Conservation (phyloP, 2,113 vertebrate species). For the Phoxinus phoxinus region DNA sequence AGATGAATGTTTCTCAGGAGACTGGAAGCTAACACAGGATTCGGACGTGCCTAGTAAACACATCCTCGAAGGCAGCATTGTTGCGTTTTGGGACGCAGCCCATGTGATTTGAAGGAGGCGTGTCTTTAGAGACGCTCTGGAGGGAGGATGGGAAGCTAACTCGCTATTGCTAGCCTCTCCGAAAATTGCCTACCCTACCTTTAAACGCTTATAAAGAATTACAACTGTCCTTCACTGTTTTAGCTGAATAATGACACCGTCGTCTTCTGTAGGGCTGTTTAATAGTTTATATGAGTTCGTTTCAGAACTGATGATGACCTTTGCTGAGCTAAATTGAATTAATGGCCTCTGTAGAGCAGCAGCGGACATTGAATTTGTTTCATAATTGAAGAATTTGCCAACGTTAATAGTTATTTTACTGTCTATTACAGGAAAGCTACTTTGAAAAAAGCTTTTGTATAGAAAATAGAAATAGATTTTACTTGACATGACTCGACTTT, state of each 20-base stretch:
- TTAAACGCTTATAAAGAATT: neutral
- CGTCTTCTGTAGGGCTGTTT: neutral
- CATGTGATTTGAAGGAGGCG: too few relatives aligned
- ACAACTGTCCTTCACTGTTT: neutral
- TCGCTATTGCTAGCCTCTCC: too few relatives aligned
- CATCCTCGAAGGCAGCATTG: too few relatives aligned
- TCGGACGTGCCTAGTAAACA: too few relatives aligned
- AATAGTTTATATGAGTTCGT: neutral
- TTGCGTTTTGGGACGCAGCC: too few relatives aligned
- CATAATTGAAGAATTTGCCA: neutral
- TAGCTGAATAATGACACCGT: neutral
- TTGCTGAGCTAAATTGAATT: neutral
- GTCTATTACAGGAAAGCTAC: neutral
- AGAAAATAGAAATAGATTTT: neutral
- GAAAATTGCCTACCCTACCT: too few relatives aligned
- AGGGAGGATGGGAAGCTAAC: too few relatives aligned
- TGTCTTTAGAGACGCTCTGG: too few relatives aligned
- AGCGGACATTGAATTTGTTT: neutral
- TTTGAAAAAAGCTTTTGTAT: neutral
- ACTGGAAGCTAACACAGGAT: too few relatives aligned
- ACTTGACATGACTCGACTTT: neutral
- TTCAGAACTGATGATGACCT: neutral
- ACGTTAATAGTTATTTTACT: neutral
- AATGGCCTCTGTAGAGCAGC: neutral
- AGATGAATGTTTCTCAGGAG: too few relatives aligned